Conservation (phyloP, 1,140 invertebrate genomes). For the Anoplophora glabripennis region DNA sequence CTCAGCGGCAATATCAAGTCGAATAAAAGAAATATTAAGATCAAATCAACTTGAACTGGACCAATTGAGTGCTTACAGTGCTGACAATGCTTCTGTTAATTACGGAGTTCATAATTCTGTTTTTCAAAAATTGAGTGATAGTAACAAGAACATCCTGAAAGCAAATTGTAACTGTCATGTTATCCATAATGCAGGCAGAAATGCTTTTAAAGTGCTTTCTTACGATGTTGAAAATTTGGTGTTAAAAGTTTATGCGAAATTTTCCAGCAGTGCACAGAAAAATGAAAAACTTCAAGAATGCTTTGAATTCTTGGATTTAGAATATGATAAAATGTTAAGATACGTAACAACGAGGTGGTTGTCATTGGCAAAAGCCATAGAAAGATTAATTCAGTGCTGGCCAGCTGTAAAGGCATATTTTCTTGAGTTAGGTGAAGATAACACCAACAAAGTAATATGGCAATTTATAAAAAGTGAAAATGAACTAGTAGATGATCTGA, state of each 20-base stretch:
- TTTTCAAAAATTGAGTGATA: background rate
- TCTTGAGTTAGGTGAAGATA: background rate
- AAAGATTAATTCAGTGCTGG: background rate
- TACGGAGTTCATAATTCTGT: background rate
- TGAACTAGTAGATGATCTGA: no score
- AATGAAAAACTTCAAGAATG: background rate
- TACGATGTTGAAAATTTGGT: background rate
- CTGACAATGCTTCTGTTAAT: slow-evolving; percentile 8
- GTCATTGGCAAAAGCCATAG: background rate
- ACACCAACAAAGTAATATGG: background rate
- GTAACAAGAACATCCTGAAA: background rate
- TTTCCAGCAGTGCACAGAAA: background rate
- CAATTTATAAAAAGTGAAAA: background rate
- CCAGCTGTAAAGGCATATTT: slow-evolving; percentile 1
- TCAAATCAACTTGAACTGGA: background rate
- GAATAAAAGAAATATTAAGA: background rate
- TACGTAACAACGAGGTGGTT: background rate
- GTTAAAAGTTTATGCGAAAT: background rate
- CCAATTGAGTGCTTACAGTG: background rate
- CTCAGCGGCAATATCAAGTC: background rate
- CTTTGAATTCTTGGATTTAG: background rate
- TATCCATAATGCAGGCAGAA: background rate
- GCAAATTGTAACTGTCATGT: background rate
- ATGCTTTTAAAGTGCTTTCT: background rate
- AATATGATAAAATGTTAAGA: background rate